phyloP scores from a whole-genome alignment of 2,797 vertebrate species.

The Heterohyrax brucei region DNA sequence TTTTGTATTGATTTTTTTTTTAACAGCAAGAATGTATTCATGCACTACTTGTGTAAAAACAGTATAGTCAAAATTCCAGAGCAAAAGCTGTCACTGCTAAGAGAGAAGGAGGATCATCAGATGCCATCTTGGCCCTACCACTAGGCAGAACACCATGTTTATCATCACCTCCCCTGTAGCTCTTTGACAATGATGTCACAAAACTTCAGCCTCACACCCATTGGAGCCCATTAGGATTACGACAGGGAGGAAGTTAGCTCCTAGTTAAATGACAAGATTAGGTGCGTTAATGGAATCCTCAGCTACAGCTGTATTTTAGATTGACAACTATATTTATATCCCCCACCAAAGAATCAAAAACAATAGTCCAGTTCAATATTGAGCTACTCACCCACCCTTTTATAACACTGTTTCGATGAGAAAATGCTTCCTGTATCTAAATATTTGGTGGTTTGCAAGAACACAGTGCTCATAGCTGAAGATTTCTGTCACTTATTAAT shows the following conservation, averaged over 20 bases:
- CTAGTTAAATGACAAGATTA: conserved; percentile 19
- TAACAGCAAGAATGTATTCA: conserved; percentile 19
- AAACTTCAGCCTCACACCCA: not conserved
- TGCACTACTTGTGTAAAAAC: conserved; percentile 17
- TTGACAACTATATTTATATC: conserved; percentile 21
- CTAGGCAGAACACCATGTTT: not conserved
- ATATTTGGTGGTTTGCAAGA: conserved; percentile 33
- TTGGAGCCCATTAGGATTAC: not conserved
- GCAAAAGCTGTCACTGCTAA: not conserved
- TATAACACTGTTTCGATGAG: conserved; percentile 28
- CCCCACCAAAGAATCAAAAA: not conserved
- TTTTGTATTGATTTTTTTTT: not conserved
- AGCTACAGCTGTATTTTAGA: not conserved
- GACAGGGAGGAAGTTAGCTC: not conserved
- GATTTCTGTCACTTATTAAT: not conserved
- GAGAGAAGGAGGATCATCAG: not conserved
- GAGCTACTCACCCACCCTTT: not conserved
- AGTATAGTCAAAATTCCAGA: conserved; percentile 17
- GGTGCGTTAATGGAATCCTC: not conserved
- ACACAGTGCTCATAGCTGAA: not conserved
- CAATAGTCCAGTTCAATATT: conserved; percentile 45
- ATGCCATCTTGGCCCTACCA: not conserved
- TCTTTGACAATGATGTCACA: not conserved
- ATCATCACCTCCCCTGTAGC: conserved; percentile 1
- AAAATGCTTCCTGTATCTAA: conserved; percentile 47